These are phyloP conservation scores for Eupeodes latifasciatus DNA, from an alignment of 2,888 invertebrate genomes.

Conservation along the genomic window DNA sequence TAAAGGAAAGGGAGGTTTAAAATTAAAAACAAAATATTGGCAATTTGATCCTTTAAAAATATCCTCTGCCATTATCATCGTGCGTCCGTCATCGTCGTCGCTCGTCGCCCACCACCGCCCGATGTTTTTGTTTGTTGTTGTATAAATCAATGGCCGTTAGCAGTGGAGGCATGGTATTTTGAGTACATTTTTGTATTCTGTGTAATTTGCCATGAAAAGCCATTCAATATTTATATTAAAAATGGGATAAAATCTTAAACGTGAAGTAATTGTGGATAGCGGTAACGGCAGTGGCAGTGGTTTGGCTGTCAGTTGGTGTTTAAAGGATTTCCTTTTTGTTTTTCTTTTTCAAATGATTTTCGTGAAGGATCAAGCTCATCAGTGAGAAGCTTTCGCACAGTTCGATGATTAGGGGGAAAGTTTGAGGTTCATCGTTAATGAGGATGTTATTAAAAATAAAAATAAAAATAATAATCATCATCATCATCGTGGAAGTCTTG, in stretches of 20 bases:
- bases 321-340: background rate
- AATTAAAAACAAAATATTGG: conserved; percentile 40
- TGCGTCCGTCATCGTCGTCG: background rate
- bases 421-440: conserved; percentile 32
- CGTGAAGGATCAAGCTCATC: background rate
- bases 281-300: too few species aligned
- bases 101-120: too few species aligned
- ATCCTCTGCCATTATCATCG: background rate
- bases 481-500: background rate
- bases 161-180: background rate
- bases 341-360: background rate
- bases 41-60: conserved; percentile 58
- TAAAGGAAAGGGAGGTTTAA: background rate
- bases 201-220: conserved; percentile 8
- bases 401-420: conserved; percentile 10
- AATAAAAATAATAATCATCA: background rate
- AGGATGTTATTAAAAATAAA: conserved; percentile 36
- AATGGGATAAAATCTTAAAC: background rate
- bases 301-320: conserved; percentile 15
- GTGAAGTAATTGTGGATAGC: conserved; percentile 5
- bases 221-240: conserved; percentile 12
- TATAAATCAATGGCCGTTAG: conserved; percentile 3
- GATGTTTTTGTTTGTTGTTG: background rate
- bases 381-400: background rate
- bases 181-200: background rate